Base-by-base conservation (phyloP, 2,888 invertebrate genomes). In the Formica aserva region DNA sequence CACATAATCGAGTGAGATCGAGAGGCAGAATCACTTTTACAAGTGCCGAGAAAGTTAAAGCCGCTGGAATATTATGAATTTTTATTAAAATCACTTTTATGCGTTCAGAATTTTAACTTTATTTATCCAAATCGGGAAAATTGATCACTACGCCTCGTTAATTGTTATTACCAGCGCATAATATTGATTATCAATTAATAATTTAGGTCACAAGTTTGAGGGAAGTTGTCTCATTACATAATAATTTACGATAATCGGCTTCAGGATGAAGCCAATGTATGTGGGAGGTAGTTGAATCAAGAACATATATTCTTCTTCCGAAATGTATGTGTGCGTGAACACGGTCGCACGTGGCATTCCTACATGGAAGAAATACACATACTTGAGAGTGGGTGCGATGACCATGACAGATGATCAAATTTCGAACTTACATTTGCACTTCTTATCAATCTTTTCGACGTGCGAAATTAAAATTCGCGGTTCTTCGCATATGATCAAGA, bases 351-450 rank as follows among this genome's bases (percentile, higher is more conserved):
- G 69, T 60, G 55, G 57, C 85, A 86, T 88, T 88, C 84, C 87
- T 63, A 57, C 87, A 82, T 81, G 81, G 38, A 45, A 55, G 85
- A 65, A 38, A 88, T 38, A 62, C 62, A 80, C 71, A 74, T 78
- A 71, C 88, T 74, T 67, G 35, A 63, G 84, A 69, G 78, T 57
- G 67, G 32, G 80, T 80, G 66, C 85, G 81, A 82, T 82, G 82
- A 84, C 77, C 72, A 82, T 77, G 82, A 86, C 74, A 63, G 45
- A 45, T 45, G 45, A 48, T 75, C 57, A 11, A 78, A 62, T 72
- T 83, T 65, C 57, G 22, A 57, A 32, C 48, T 26, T 77, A 66
- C 22, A 8, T 82, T 72, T 29, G 45, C 82, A 74, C 82, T 35
- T 32, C 3, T 62, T 32, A 32, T 32, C 9, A 18, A 32, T 9